phyloP scores from a whole-genome alignment of 2,888 invertebrate species.

The Craniophora ligustri region DNA sequence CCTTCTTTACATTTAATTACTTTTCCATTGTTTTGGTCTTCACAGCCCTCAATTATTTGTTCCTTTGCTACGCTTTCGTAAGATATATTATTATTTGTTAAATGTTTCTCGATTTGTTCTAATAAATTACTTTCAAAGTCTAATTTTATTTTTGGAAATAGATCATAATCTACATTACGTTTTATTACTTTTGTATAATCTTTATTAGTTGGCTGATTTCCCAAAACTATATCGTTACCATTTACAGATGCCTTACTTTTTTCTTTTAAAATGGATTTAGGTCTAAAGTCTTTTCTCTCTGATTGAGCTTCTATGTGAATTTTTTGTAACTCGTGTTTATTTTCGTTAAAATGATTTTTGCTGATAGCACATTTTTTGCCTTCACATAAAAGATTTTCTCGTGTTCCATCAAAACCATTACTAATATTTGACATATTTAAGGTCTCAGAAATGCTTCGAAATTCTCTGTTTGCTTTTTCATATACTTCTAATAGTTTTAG shows the following conservation, averaged over 20 bases:
- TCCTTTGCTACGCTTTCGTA: not conserved
- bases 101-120: constrained; percentile 1
- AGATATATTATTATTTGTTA: not conserved
- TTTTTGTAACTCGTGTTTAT: constrained; percentile 5
- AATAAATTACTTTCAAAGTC: not conserved
- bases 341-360: not conserved
- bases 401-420: constrained; percentile 8
- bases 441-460: constrained; percentile 62
- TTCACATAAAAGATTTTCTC: not conserved
- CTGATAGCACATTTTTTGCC: not conserved
- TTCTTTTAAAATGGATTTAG: not conserved
- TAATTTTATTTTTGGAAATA: not conserved
- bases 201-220: constrained; percentile 1
- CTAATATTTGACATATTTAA: constrained; percentile 46
- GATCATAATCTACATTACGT: not conserved
- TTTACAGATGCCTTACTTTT: not conserved
- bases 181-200: not conserved
- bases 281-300: constrained; percentile 1
- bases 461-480: constrained; percentile 70
- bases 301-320: constrained; percentile 4
- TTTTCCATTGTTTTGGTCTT: not conserved
- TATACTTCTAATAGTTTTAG: constrained; percentile 63
- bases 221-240: not conserved
- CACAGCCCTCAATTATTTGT: not conserved
- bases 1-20: not conserved